A percentile compares a stretch with the other conserved stretches of the same genome.
phyloP scores from a whole-genome alignment of 2,888 invertebrate genomes.

The Acanthosepion lycidas region DNA sequence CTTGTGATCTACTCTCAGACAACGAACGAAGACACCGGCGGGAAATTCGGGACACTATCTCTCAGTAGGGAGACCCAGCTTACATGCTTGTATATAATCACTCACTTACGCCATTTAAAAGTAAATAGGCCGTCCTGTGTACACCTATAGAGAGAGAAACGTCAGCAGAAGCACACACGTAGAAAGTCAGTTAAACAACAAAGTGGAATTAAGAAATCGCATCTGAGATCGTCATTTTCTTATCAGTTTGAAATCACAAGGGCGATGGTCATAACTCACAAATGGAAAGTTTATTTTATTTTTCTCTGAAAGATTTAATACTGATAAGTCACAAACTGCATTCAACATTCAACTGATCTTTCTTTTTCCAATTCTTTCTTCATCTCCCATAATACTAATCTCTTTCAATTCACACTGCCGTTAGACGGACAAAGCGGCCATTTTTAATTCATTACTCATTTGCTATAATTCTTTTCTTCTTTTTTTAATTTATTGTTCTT shows the following conservation, averaged over 20 bases:
- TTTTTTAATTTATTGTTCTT: neutral
- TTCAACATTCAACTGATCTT: neutral
- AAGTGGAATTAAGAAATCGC: neutral
- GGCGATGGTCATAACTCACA: conserved; percentile 33
- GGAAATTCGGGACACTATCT: too few species aligned
- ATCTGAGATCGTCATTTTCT: neutral
- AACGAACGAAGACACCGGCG: too few species aligned
- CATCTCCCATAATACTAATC: neutral
- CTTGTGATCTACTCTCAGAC: too few species aligned
- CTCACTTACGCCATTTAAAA: too few species aligned
- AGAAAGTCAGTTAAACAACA: neutral
- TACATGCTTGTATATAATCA: too few species aligned
- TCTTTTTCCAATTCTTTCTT: neutral
- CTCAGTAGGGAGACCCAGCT: too few species aligned
- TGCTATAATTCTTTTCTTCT: neutral
- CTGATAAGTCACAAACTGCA: conserved; percentile 11
- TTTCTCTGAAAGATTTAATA: neutral
- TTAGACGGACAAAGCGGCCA: neutral
- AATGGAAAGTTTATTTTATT: neutral
- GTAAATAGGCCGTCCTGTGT: too few species aligned
- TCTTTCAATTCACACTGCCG: neutral
- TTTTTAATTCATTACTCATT: neutral
- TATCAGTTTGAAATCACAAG: neutral
- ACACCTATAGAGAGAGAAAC: neutral
- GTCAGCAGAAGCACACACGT: too few species aligned